A percentile compares a stretch with the other conserved stretches of the same genome.
Conservation (phyloP, 2,888 invertebrate genomes). For the Fissipunctia ypsillon region DNA sequence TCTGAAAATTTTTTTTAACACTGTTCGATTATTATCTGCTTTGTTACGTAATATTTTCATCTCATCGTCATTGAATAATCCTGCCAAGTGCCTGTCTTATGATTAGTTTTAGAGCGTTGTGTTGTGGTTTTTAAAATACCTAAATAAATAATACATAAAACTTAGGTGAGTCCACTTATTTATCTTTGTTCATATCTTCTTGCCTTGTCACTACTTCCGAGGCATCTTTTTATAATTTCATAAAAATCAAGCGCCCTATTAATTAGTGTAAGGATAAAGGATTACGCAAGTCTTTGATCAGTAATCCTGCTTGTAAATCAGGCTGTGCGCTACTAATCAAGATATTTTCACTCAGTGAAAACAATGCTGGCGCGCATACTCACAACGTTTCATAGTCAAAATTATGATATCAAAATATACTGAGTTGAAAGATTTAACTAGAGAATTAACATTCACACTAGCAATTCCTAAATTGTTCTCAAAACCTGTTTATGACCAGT, state of each 20-base stretch:
- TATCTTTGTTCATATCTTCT: background rate
- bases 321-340: background rate
- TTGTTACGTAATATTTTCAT: background rate
- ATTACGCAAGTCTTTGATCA: background rate
- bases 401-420: background rate
- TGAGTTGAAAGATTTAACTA: background rate
- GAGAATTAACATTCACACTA: background rate
- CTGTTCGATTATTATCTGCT: background rate
- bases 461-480: background rate
- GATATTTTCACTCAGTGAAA: background rate
- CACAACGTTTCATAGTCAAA: background rate
- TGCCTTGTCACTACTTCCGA: too few relatives aligned
- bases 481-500: conserved; percentile 26
- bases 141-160: conserved; percentile 29
- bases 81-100: conserved; percentile 53
- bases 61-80: conserved; percentile 8
- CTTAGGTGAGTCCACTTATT: conserved; percentile 7
- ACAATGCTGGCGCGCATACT: background rate
- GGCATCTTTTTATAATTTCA: background rate
- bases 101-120: conserved; percentile 39
- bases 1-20: background rate
- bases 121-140: conserved; percentile 31
- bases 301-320: background rate
- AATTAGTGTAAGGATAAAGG: background rate
- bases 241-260: background rate